Percentiles rank a stretch among this genome's conserved stretches.
Evolutionary conservation across 2,113 vertebrate genomes (phyloP).

Genomic region (Oncorhynchus kisutch): DNA sequence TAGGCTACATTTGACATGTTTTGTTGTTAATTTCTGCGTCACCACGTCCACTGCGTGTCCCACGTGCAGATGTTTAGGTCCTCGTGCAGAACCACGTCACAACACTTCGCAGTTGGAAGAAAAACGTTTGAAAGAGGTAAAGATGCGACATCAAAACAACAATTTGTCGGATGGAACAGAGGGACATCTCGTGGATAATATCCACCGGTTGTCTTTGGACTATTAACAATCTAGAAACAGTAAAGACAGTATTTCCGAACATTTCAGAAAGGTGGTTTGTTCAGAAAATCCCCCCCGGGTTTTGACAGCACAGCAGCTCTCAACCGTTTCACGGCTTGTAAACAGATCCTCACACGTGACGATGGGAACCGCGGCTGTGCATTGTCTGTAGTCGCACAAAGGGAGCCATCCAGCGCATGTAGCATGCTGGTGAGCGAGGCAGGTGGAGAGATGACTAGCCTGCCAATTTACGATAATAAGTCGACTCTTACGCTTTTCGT

Average conservation of each 20-base stretch:
- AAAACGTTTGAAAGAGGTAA: slow-evolving; percentile 15
- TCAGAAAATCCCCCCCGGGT: slow-evolving; percentile 60
- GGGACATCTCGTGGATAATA: background rate
- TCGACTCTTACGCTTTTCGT: background rate
- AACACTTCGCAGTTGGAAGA: slow-evolving; percentile 1
- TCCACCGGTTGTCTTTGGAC: background rate
- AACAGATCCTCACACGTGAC: slow-evolving; percentile 87
- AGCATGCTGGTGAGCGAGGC: slow-evolving; percentile 38
- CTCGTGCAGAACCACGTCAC: slow-evolving; percentile 54
- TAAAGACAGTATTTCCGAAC: no score
- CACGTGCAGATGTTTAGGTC: slow-evolving; percentile 80
- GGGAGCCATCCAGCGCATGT: slow-evolving; percentile 32
- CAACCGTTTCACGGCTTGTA: slow-evolving; percentile 75
- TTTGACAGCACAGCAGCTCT: slow-evolving; percentile 61
- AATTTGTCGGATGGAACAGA: background rate
- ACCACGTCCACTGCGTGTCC: slow-evolving; percentile 56
- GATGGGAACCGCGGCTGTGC: slow-evolving; percentile 55
- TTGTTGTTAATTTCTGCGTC: slow-evolving; percentile 20
- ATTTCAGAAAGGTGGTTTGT: background rate
- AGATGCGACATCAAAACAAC: slow-evolving; percentile 5
- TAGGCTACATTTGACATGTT: no score
- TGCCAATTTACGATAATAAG: slow-evolving; percentile 21
- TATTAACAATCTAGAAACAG: no score
- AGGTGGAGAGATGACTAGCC: slow-evolving; percentile 45
- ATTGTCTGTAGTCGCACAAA: slow-evolving; percentile 72